Conservation (phyloP, 2,113 vertebrate genomes). For the Epinephelus lanceolatus region DNA sequence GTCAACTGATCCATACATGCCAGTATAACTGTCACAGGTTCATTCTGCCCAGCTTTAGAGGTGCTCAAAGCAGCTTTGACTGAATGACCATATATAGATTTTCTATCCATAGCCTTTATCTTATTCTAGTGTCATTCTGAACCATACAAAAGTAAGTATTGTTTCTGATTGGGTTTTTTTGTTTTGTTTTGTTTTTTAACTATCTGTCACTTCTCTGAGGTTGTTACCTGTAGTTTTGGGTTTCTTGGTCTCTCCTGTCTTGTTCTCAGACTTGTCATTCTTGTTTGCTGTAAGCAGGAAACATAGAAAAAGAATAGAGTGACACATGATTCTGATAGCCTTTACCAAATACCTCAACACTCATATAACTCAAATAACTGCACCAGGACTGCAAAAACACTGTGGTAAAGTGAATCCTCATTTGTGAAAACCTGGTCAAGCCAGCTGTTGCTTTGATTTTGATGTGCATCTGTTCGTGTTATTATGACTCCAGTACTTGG, state of each 20-base stretch:
- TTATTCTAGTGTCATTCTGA: neutral
- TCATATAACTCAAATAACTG: no score
- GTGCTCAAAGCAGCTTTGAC: neutral
- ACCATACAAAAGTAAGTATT: neutral
- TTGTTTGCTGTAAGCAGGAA: constrained; percentile 77
- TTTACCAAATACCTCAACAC: neutral
- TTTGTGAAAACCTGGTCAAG: no score
- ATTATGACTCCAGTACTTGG: no score
- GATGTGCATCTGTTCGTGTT: no score
- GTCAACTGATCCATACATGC: neutral
- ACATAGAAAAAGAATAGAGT: neutral
- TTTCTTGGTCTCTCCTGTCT: constrained; percentile 89
- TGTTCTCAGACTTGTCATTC: constrained; percentile 90
- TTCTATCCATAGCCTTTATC: neutral
- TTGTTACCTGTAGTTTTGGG: constrained; percentile 86
- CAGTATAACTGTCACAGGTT: neutral
- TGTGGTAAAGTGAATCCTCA: no score
- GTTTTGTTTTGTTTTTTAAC: no score
- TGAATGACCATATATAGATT: neutral
- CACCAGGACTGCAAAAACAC: no score
- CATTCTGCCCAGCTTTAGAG: neutral
- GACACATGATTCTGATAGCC: neutral
- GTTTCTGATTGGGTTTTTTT: neutral
- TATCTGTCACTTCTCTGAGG: neutral
- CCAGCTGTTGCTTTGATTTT: no score